Evolutionary conservation across 2,888 invertebrate genomes (phyloP).

Genomic region (Aphodius sticticus): DNA sequence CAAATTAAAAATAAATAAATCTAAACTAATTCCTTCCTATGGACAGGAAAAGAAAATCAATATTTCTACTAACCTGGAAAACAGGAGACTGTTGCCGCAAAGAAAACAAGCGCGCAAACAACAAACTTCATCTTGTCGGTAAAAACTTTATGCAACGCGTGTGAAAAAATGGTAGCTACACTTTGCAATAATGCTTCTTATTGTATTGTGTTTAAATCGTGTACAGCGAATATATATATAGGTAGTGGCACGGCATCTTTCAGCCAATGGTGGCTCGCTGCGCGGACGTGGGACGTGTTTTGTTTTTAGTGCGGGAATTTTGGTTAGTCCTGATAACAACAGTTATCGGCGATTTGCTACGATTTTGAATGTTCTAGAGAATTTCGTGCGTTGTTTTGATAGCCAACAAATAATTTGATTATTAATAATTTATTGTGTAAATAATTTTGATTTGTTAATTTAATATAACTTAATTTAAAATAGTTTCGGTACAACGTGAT

Average conservation of each 20-base stretch:
- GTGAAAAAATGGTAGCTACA: neutral
- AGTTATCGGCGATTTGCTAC: neutral
- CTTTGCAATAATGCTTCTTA: neutral
- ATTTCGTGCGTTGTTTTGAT: neutral
- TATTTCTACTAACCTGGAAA: conserved; percentile 21
- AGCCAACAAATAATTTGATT: neutral
- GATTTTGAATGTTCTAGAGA: neutral
- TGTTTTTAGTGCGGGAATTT: neutral
- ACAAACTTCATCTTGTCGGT: conserved; percentile 14
- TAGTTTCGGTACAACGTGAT: no score
- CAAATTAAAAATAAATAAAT: neutral
- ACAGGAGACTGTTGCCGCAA: conserved; percentile 9
- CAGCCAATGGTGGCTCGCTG: conserved; percentile 11
- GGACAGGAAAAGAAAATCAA: conserved; percentile 1
- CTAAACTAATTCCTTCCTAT: neutral
- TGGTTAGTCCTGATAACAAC: neutral
- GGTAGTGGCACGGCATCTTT: conserved; percentile 5
- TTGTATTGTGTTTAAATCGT: conserved; percentile 11
- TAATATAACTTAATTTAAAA: no score
- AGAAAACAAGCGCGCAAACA: conserved; percentile 6
- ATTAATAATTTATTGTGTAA: no score
- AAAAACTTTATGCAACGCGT: neutral
- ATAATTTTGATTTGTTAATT: no score
- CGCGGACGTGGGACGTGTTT: conserved; percentile 10
- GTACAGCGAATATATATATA: conserved; percentile 15